phyloP scores from a whole-genome alignment of 2,888 invertebrate species.

The Chironomus tentans region DNA sequence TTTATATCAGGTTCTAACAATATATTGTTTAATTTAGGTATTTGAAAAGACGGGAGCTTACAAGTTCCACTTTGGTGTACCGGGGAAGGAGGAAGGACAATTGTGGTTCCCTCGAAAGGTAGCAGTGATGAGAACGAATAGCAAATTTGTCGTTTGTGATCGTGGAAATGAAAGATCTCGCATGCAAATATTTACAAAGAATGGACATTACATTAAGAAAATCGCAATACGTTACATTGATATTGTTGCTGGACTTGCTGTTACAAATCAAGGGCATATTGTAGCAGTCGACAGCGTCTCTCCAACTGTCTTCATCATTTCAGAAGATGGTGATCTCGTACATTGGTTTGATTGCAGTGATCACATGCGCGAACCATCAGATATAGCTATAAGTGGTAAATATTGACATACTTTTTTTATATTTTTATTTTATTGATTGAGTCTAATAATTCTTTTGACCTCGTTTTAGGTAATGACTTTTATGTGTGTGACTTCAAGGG shows the following conservation, averaged over 20 bases:
- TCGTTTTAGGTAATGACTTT: conserved; percentile 69
- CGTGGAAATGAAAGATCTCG: conserved; percentile 92
- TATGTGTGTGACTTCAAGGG: conserved; percentile 98
- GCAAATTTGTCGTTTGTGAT: conserved; percentile 94
- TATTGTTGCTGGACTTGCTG: conserved; percentile 88
- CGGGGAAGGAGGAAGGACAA: conserved; percentile 93
- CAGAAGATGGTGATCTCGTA: conserved; percentile 83
- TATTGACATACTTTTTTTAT: conserved; percentile 16
- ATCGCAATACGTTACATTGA: conserved; percentile 82
- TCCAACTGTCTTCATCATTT: conserved; percentile 89
- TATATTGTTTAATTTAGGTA: conserved; percentile 48
- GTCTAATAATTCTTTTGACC: conserved; percentile 2
- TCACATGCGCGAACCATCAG: conserved; percentile 95
- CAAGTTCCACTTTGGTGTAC: conserved; percentile 89
- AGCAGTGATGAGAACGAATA: conserved; percentile 77
- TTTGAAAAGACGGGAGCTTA: conserved; percentile 90
- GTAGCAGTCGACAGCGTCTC: conserved; percentile 96
- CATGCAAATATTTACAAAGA: conserved; percentile 95
- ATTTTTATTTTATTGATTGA: neutral
- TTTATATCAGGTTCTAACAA: too few relatives aligned
- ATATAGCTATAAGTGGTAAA: conserved; percentile 87
- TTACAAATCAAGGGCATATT: conserved; percentile 84
- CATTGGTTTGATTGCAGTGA: conserved; percentile 98
- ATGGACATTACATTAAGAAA: conserved; percentile 91
- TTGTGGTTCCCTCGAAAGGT: conserved; percentile 96